These are phyloP conservation scores for Orcinus orca DNA, from an alignment of 2,113 vertebrate genomes.

Conservation along the genomic window DNA sequence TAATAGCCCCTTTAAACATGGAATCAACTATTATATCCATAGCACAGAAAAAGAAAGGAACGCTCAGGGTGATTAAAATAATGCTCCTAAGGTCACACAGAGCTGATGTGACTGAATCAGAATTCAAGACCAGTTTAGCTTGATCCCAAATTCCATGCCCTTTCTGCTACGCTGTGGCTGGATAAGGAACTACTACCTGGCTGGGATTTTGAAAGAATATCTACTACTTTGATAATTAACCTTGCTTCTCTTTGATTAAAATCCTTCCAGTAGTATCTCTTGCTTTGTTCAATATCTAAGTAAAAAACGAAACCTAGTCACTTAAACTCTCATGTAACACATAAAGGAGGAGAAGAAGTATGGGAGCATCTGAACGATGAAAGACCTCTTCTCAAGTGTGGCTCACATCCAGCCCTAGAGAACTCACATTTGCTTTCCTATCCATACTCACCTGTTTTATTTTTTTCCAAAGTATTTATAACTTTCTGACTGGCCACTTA, in stretches of 20 bases:
- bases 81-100: not conserved
- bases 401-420: not conserved
- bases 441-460: not conserved
- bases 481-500: not conserved
- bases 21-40: not conserved
- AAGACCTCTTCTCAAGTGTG: not conserved
- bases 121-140: not conserved
- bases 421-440: not conserved
- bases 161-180: not conserved
- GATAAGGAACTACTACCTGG: not conserved
- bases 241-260: not conserved
- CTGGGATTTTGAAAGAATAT: not conserved
- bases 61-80: not conserved
- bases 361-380: not conserved
- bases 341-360: not conserved
- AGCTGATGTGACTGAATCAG: not conserved
- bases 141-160: not conserved
- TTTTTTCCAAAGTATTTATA: not conserved
- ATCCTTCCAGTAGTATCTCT: not conserved
- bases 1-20: not conserved
- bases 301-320: not conserved
- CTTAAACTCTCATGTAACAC: not conserved
- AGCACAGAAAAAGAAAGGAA: not conserved
- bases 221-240: not conserved
- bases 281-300: not conserved